Evolutionary conservation across 1,140 invertebrate genomes (phyloP), one percentile per base, ranked within the genome.

Genomic region (Sipha flava): DNA sequence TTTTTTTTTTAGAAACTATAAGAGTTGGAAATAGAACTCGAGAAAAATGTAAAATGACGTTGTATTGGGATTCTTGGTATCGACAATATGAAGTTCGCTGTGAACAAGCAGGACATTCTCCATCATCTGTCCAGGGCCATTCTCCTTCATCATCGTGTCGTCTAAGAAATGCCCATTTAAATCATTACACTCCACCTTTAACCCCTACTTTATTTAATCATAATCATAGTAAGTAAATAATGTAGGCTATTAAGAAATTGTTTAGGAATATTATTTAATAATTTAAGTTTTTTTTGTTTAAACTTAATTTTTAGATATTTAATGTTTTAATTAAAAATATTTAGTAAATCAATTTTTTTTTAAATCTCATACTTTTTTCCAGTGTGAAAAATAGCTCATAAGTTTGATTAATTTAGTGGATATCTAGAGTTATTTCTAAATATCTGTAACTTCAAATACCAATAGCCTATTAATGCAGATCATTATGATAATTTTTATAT

Each of bases 61-160:
- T 98, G 79, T 95, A 94, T 85, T 97, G 96, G 96, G 95, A 96
- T 86, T 96, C 94, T 1, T 97, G 94, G 94, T 94, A 96, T 85
- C 85, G 89, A 18, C 89, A 89, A 52, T 73, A 83, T 21, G 84
- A 83, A 80, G 82, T 82, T 83, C 87, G 87, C 1, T 59, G 73
- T 77, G 73, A 77, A 57, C 73, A 77, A 59, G 73, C 73, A 37
- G 73, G 73, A 43, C 73, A 77, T n/a, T 77, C 73, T 68, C 62
- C 79, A 37, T 80, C 49, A 23, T 66, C 79, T 59, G 66, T 72
- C 21, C 79, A 70, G 73, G 68, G 79, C 47, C 68, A 72, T 45
- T 59, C 79, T 49, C 68, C 79, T 45, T 80, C 79, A 29, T 80
- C 70, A 29, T 62, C 80, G 2, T 70, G 31, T 59, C 37, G 26